Evolutionary conservation across 1,140 invertebrate genomes (phyloP).

Genomic region (Popillia japonica): DNA sequence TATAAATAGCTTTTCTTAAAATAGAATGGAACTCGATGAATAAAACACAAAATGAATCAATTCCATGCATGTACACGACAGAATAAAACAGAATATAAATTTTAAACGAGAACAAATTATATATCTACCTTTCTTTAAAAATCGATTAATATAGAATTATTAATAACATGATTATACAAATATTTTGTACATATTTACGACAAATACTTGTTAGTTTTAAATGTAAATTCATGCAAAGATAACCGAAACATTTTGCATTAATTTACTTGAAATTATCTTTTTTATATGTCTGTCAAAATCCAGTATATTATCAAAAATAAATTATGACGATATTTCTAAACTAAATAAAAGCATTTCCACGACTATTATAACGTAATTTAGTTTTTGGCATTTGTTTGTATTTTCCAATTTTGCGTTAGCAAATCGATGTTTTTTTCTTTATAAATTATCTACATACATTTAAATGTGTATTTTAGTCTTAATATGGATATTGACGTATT

Average conservation of each 20-base stretch:
- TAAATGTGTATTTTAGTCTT: constrained; percentile 25
- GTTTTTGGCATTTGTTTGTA: background rate
- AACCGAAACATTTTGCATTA: constrained; percentile 8
- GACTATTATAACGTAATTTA: background rate
- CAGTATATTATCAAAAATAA: background rate
- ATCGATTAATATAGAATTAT: background rate
- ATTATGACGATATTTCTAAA: too few relatives aligned
- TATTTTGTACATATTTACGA: background rate
- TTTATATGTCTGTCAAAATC: background rate
- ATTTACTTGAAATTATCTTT: constrained; percentile 3
- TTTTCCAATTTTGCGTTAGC: background rate
- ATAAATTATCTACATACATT: background rate
- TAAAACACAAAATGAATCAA: constrained; percentile 34
- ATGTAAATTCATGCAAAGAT: constrained; percentile 33
- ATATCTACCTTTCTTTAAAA: background rate
- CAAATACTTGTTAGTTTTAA: background rate
- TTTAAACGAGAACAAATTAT: background rate
- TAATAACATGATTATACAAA: background rate
- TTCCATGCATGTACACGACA: constrained; percentile 7
- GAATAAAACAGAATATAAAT: constrained; percentile 24
- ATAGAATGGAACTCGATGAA: constrained; percentile 8
- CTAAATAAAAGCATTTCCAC: background rate
- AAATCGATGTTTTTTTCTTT: constrained; percentile 26
- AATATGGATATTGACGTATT: constrained; percentile 16
- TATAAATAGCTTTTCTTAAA: constrained; percentile 13